Evolutionary conservation across 2,888 invertebrate genomes (phyloP).

Genomic region (Gastrophysa polygoni): DNA sequence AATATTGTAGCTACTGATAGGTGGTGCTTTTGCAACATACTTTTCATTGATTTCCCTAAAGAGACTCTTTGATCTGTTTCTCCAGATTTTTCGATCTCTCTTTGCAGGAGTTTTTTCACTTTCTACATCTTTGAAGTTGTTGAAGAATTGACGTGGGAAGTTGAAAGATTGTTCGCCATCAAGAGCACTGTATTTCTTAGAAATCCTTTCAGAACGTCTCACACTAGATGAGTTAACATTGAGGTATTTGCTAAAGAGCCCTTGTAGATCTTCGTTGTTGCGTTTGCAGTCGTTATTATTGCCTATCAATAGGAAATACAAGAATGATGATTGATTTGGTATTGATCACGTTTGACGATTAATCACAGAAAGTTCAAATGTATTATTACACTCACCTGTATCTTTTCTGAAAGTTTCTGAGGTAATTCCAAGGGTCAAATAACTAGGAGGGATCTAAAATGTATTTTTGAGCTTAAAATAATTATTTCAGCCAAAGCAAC

Average conservation of each 20-base stretch:
- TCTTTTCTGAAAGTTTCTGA: slow-evolving; percentile 28
- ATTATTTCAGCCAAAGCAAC: slow-evolving; percentile 15
- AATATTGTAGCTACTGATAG: slow-evolving; percentile 10
- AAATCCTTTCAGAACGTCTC: slow-evolving; percentile 37
- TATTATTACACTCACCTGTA: slow-evolving; percentile 27
- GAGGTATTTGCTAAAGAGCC: slow-evolving; percentile 29
- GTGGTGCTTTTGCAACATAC: slow-evolving; percentile 18
- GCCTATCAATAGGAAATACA: slow-evolving; percentile 10
- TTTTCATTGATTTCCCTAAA: slow-evolving; percentile 38
- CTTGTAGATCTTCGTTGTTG: slow-evolving; percentile 37
- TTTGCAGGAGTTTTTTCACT: neutral
- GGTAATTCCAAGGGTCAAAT: slow-evolving; percentile 29
- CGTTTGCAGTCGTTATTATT: slow-evolving; percentile 14
- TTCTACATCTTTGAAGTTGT: neutral
- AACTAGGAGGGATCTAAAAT: slow-evolving; percentile 37
- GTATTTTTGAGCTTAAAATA: neutral
- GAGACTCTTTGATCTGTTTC: slow-evolving; percentile 37
- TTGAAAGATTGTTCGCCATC: neutral
- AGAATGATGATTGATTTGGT: no score
- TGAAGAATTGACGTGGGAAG: neutral
- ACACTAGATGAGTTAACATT: slow-evolving; percentile 16
- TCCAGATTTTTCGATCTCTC: neutral
- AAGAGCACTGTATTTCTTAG: slow-evolving; percentile 21
- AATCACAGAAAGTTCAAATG: neutral
- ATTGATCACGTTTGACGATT: neutral